phyloP scores from a whole-genome alignment of 2,113 vertebrate species.

The Silurus meridionalis region DNA sequence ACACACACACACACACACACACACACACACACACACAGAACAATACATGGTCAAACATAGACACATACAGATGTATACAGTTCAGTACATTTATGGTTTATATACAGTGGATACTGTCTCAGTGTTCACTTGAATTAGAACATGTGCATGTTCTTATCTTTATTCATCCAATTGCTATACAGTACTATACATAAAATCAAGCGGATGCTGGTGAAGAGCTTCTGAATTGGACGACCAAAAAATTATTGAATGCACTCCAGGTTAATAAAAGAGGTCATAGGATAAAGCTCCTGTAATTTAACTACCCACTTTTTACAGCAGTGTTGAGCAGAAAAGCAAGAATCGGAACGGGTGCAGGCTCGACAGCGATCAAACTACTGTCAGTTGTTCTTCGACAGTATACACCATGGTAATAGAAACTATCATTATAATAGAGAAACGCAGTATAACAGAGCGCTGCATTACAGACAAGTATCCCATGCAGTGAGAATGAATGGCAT shows the following conservation, averaged over 20 bases:
- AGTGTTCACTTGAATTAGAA: neutral
- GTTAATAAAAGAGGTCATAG: neutral
- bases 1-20: slow-evolving; percentile 42
- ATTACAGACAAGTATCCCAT: too few species aligned
- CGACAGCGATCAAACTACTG: neutral
- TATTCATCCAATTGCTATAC: neutral
- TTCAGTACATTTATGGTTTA: neutral
- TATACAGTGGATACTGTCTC: neutral
- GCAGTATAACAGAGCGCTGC: too few species aligned
- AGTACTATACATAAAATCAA: neutral
- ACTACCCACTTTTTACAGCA: neutral
- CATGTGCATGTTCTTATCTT: neutral
- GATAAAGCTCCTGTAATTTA: neutral
- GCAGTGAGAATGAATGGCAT: too few species aligned
- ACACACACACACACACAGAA: slow-evolving; percentile 19
- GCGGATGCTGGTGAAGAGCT: neutral
- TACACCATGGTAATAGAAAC: too few species aligned
- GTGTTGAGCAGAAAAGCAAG: neutral
- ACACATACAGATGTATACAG: neutral
- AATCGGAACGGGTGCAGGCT: neutral
- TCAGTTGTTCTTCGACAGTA: too few species aligned
- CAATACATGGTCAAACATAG: neutral
- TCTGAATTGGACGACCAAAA: neutral
- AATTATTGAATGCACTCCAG: too few species aligned
- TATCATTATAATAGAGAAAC: too few species aligned